Evolutionary conservation across 2,888 invertebrate species (phyloP).

Genomic region (Cryptocephalus primarius): DNA sequence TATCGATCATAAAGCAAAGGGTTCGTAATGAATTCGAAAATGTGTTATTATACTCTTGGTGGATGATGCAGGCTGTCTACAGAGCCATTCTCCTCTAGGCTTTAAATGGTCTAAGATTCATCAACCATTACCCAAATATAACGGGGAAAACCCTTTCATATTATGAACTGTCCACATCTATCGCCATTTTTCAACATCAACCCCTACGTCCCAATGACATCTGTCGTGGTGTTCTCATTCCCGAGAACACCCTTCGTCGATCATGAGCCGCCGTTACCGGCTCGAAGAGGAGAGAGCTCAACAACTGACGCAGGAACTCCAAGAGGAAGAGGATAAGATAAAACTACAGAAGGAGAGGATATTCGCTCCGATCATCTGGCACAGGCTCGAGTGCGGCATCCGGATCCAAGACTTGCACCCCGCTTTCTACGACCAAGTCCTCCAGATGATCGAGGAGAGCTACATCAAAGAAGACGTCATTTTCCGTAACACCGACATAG

Average conservation of each 20-base stretch:
- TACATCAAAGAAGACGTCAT: conserved; percentile 27
- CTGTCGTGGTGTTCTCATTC: too few relatives aligned
- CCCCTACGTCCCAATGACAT: too few relatives aligned
- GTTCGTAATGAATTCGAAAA: too few relatives aligned
- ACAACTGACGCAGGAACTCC: conserved; percentile 25
- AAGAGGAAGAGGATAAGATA: conserved; percentile 28
- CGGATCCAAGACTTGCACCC: conserved; percentile 29
- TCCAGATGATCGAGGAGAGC: conserved; percentile 25
- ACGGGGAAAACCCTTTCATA: too few relatives aligned
- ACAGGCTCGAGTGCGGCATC: conserved; percentile 23
- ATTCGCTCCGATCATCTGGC: conserved; percentile 29
- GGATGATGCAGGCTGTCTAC: too few relatives aligned
- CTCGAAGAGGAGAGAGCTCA: conserved; percentile 24
- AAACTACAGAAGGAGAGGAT: conserved; percentile 20
- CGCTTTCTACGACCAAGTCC: conserved; percentile 19
- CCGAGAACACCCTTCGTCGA: not conserved
- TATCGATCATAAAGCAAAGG: too few relatives aligned
- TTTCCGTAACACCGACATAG: conserved; percentile 26
- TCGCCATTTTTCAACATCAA: too few relatives aligned
- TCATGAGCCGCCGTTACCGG: conserved; percentile 30
- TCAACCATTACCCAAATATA: too few relatives aligned
- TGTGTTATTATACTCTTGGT: too few relatives aligned
- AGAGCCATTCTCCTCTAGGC: too few relatives aligned
- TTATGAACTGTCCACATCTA: too few relatives aligned
- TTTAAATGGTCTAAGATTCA: too few relatives aligned